Conservation (phyloP, 2,113 vertebrate genomes). For the Nyctereutes procyonoides region DNA sequence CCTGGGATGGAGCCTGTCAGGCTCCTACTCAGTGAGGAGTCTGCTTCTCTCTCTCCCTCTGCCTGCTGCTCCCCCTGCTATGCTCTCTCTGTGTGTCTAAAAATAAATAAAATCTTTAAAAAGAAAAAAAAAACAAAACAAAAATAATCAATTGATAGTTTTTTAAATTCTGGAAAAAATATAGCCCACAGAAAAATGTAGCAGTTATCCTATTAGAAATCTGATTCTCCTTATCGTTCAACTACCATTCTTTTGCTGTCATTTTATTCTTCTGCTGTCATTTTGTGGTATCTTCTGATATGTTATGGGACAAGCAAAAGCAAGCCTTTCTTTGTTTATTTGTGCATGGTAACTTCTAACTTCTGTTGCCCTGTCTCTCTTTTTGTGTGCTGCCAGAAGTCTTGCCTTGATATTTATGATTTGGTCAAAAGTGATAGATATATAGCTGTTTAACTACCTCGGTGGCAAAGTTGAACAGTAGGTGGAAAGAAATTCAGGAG, state of each 20-base stretch:
- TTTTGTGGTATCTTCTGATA: background rate
- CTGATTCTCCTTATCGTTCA: background rate
- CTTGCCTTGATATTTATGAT: background rate
- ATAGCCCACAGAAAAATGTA: slow-evolving; percentile 1
- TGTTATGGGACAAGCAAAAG: slow-evolving; percentile 20
- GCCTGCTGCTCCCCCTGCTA: no score
- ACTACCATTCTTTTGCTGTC: background rate
- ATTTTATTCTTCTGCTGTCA: background rate
- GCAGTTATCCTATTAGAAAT: background rate
- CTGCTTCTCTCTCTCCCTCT: no score
- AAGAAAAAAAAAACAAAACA: no score
- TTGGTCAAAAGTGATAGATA: slow-evolving; percentile 34
- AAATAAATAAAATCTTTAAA: no score
- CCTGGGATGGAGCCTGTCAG: no score
- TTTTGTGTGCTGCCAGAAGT: background rate
- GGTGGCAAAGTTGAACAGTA: background rate
- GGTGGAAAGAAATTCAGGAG: background rate
- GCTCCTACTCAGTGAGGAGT: no score
- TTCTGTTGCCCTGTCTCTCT: background rate
- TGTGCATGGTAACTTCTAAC: background rate
- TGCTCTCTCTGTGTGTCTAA: no score
- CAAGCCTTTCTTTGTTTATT: slow-evolving; percentile 15
- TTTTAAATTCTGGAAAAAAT: slow-evolving; percentile 23
- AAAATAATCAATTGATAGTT: background rate
- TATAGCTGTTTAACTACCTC: background rate